Conservation (phyloP, 1,140 invertebrate genomes). For the Riptortus pedestris region DNA sequence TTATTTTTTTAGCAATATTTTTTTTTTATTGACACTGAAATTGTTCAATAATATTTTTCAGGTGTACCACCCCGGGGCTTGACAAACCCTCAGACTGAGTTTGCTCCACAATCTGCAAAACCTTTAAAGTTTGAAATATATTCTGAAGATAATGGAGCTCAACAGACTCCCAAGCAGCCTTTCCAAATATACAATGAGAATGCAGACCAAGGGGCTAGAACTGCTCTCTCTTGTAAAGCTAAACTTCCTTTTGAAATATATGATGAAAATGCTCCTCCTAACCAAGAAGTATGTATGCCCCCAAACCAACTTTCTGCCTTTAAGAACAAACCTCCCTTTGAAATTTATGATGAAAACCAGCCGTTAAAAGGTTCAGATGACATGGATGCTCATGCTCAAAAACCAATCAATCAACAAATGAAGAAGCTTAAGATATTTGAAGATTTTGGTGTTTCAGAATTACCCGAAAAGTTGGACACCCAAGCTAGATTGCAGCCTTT, state of each 20-base stretch:
- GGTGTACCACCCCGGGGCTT: too few relatives aligned
- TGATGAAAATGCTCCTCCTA: background rate
- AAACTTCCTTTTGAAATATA: constrained; percentile 13
- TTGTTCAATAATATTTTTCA: too few relatives aligned
- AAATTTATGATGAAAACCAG: constrained; percentile 9
- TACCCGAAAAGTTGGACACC: background rate
- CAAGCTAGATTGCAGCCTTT: background rate
- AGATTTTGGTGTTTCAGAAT: background rate
- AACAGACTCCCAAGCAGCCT: background rate
- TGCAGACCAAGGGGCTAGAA: too few relatives aligned
- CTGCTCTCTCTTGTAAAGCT: too few relatives aligned
- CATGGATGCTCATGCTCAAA: background rate
- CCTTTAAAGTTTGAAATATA: background rate
- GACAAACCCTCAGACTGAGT: too few relatives aligned
- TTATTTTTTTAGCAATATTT: too few relatives aligned
- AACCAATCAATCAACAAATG: background rate
- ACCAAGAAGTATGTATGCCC: background rate
- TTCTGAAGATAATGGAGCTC: background rate
- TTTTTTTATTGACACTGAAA: too few relatives aligned
- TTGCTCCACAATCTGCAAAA: background rate
- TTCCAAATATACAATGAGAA: constrained; percentile 12
- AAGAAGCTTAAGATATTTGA: background rate
- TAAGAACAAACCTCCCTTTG: constrained; percentile 1
- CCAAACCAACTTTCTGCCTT: background rate
- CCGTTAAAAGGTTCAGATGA: background rate